Evolutionary conservation across 2,113 vertebrate species (phyloP), one percentile per base, ranked within the genome.

Genomic region (Phrynosoma blainvillii): DNA sequence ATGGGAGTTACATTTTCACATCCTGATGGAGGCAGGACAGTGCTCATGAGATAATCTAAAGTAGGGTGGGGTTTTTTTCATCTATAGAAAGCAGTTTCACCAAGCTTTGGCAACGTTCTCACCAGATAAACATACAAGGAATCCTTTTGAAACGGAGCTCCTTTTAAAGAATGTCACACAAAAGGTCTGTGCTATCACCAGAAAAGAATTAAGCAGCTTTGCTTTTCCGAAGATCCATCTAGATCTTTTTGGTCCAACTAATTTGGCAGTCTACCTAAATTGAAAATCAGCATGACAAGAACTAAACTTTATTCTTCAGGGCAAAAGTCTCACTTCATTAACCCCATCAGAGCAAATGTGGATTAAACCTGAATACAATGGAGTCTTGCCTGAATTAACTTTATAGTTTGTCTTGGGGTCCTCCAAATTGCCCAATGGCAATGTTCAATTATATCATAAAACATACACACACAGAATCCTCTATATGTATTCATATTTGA

Each of bases 241-340:
- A 23, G 32, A 32, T 81, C 59, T 40, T 81, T 71, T 62, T 81
- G 62, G 62, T 16, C 62, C 40, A 90, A 71, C 30, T 59, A 71
- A 71, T 71, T 27, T 30, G 27, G 1, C 59, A 84, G 5, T 40
- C 87, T 59, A n/a, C 32, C 56, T 86, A 82, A 89, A 89, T 87
- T 91, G 62, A 92, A 71, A 94, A 89, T 93, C 88, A 92, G 18
- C 52, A 76, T 84, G 85, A 82, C 56, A 77, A 91, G 86, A 90
- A 21, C 1, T 85, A 81, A 59, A 89, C 6, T 42, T 82, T 70
- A 74, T 86, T 86, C 32, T 68, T 80, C 9, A 3, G 42, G 84
- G 56, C 65, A 78, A 90, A 70, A 7, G 5, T 92, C 66, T 85
- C 78, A 30, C 9, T 85, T 90, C 87, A 12, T 87, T 92, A 79